These are phyloP conservation scores for Stratiomys singularior DNA, from an alignment of 2,888 invertebrate genomes.

Conservation along the genomic window DNA sequence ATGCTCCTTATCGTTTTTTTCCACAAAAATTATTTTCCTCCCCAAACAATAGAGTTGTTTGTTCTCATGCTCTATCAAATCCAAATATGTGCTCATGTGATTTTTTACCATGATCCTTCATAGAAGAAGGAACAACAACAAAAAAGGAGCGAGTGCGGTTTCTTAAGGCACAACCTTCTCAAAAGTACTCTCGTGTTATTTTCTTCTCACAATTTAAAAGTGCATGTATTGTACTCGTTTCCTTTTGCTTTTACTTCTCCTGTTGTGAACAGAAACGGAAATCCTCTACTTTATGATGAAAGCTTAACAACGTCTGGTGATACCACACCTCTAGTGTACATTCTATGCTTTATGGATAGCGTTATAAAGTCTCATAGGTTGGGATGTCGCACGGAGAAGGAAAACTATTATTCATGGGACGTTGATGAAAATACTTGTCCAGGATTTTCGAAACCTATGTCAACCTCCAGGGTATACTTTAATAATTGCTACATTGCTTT, in stretches of 20 bases:
- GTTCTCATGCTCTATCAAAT: no score
- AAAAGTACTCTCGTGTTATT: neutral
- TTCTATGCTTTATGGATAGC: neutral
- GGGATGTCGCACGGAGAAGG: neutral
- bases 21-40: neutral
- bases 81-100: neutral
- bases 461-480: constrained; percentile 6
- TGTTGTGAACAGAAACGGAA: constrained; percentile 23
- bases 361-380: constrained; percentile 7
- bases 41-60: neutral
- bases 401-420: constrained; percentile 13
- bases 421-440: constrained; percentile 28
- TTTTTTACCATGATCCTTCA: neutral
- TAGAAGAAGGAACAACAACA: neutral
- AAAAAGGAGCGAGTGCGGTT: no score
- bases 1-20: neutral
- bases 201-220: constrained; percentile 14
- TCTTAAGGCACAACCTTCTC: neutral
- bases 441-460: neutral
- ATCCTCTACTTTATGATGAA: constrained; percentile 36
- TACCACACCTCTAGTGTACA: constrained; percentile 5
- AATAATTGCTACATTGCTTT: neutral
- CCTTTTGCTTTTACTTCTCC: neutral
- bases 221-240: constrained; percentile 25
- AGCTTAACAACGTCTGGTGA: constrained; percentile 13